Evolutionary conservation across 2,888 invertebrate genomes (phyloP), one percentile per base, ranked within the genome.

Genomic region (Sphaerophoria rueppellii): DNA sequence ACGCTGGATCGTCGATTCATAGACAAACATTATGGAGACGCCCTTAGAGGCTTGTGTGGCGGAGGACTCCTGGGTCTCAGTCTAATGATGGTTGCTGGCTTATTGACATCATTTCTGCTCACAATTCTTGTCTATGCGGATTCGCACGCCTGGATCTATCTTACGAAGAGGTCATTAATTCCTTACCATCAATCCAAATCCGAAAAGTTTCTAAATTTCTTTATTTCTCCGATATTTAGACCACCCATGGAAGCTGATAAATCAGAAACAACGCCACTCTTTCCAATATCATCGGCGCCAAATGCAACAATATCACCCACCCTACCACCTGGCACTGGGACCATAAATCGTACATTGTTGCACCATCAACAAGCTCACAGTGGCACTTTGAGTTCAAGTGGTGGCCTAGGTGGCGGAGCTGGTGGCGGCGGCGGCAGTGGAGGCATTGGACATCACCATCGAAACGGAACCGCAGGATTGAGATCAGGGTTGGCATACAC

Each of bases 61-160:
- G 95, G 95, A 12, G 96, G 97, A 50, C 91, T 98, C 92, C 94
- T 95, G 91, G 98, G 97, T 55, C 92, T 97, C 69, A 95, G 96
- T 12, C 94, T 98, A 77, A 96, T 98, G 94, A 94, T 98, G 91
- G 92, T 96, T 71, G 97, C 98, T n/a, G 96, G 97, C 24, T 93
- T 97, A 43, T 94, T 96, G 37, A 96, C 98, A 69, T 98, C 98
- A 34, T 94, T 98, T 88, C 93, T 98, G 88, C 95, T 98, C 91
- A 98, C 98, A 0, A 95, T 98, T 72, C 94, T 98, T 55, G 98
- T 98, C 65, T 96, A 98, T 93, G 95, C 98, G 76, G 98, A 98
- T 90, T 98, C 98, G 6, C 98, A 98, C 91, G 98, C 98, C 37
- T 98, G 98, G 98, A 98, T 98, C 90, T 98, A 98, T 91, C 96